Evolutionary conservation across 1,140 invertebrate genomes (phyloP), one percentile per base, ranked within the genome.

Genomic region (Brachionus rubens): DNA sequence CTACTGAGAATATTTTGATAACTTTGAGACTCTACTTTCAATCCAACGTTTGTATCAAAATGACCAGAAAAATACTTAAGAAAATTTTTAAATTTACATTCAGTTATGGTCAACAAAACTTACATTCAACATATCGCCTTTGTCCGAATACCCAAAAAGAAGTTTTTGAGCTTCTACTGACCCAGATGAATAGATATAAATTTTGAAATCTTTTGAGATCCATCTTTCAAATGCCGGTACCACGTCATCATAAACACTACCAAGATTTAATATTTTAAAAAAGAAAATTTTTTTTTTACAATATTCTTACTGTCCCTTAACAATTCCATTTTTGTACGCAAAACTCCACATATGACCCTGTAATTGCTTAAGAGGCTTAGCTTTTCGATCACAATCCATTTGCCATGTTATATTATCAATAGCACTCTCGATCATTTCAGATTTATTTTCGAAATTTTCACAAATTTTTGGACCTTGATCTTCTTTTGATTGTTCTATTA

Each of bases 181-280:
- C 50, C 94, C 94, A 65, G 93, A 95, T 0, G 93, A 96, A 81
- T 93, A 98, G 56, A 96, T 89, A 79, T 90, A 93, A 40, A 96
- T 84, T 78, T 88, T 88, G 72, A 89, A 89, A 6, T 88, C 89
- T 54, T 86, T 80, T 0, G 86, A 81, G 14, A 83, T 84, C 90
- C 93, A 92, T 75, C 87, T 82, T 80, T 91, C 86, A 43, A 97
- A 85, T 12, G 90, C 89, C 70, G 86, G 85, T 2, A 87, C 85
- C 1, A 95, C 92, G 85, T 97, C 94, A 24, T 91, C 88, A 82
- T 90, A 96, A 52, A 96, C 87, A 83, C 92, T 94, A 86, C 76
- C 86, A 87, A 30, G 14, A 24, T 43, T 68, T 12, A 43, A 24
- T 43, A 9, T 10, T 12, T 12, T 3, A 67, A 41, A 47, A 50